Evolutionary conservation across 2,888 invertebrate genomes (phyloP).

Genomic region (Agrenia bidenticulata): DNA sequence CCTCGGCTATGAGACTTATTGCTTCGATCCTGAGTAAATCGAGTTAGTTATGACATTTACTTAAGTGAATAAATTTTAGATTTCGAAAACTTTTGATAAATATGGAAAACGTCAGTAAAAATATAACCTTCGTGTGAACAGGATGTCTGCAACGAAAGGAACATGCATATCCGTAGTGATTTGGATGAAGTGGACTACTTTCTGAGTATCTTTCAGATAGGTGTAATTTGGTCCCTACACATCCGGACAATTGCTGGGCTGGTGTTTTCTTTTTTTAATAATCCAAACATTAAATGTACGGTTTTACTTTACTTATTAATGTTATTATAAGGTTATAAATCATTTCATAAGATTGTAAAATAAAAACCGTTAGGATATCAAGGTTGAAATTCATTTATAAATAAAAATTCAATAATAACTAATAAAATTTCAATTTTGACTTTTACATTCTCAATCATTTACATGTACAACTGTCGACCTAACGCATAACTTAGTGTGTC

Average conservation of each 20-base stretch:
- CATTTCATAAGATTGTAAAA: no score
- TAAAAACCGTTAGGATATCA: no score
- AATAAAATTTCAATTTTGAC: no score
- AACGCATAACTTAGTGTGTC: no score
- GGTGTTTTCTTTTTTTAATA: not conserved
- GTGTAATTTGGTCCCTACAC: conserved; percentile 37
- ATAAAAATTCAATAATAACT: no score
- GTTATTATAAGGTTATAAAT: no score
- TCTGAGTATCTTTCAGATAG: conserved; percentile 32
- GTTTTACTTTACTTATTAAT: no score
- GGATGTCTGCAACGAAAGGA: conserved; percentile 48
- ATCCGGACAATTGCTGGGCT: conserved; percentile 26
- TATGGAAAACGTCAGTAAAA: not conserved
- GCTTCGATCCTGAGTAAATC: conserved; percentile 23
- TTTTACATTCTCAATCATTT: no score
- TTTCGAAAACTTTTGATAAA: no score
- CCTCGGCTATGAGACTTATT: conserved; percentile 28
- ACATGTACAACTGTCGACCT: no score
- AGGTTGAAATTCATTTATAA: no score
- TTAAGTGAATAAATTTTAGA: not conserved
- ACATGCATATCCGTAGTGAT: conserved; percentile 41
- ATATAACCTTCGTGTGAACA: conserved; percentile 25
- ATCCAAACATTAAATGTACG: no score
- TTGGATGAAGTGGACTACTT: conserved; percentile 11
- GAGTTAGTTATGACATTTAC: not conserved